Percentiles rank a stretch among this genome's conserved stretches.
These are phyloP conservation scores for Scytalopus superciliaris DNA, from an alignment of 2,113 vertebrate genomes.

Conservation along the genomic window DNA sequence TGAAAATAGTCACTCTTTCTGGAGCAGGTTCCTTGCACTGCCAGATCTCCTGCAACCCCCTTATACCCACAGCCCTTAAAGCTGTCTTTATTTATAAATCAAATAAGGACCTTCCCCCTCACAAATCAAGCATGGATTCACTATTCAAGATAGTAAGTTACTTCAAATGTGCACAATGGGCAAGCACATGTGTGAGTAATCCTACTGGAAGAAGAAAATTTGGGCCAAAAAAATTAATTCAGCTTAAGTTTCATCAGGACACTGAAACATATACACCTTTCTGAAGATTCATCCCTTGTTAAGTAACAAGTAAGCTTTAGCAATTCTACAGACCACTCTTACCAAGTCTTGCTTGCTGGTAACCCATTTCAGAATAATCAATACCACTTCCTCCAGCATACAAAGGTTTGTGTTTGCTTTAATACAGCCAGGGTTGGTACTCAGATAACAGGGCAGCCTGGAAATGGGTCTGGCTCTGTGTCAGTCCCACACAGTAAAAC, in stretches of 20 bases:
- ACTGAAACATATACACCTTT: background rate
- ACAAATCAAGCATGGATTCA: background rate
- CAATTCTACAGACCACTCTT: background rate
- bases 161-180: background rate
- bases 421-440: background rate
- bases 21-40: accelerated
- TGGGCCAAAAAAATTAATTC: background rate
- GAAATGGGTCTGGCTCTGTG: background rate
- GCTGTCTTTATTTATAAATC: background rate
- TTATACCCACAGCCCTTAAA: background rate
- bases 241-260: background rate
- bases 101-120: background rate
- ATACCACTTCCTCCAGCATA: background rate
- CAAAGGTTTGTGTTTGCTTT: background rate
- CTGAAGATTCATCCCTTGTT: background rate
- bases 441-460: background rate
- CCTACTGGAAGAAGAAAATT: background rate
- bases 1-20: background rate
- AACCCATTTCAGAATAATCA: background rate
- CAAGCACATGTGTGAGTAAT: background rate
- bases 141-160: background rate
- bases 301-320: background rate
- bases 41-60: background rate
- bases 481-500: background rate
- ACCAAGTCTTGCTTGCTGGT: background rate